phyloP scores from a whole-genome alignment of 1,140 invertebrate genomes.

The Scaptomyza pallida region DNA sequence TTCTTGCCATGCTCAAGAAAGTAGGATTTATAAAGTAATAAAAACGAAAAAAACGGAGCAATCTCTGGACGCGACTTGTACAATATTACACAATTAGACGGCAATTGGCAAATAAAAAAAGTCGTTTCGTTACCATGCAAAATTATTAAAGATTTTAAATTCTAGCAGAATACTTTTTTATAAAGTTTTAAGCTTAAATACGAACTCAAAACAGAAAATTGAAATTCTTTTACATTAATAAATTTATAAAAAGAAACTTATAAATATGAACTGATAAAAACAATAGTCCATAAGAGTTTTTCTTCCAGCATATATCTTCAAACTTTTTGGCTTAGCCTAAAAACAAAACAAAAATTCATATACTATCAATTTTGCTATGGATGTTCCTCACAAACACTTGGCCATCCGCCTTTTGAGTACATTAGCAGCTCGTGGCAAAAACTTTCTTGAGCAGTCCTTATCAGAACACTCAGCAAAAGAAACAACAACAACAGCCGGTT shows the following conservation, averaged over 20 bases:
- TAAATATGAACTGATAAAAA: too few relatives aligned
- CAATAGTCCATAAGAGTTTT: too few relatives aligned
- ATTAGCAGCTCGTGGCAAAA: constrained; percentile 20
- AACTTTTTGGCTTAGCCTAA: background rate
- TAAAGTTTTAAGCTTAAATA: too few relatives aligned
- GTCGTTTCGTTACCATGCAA: too few relatives aligned
- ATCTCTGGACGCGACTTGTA: background rate
- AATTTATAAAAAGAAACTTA: too few relatives aligned
- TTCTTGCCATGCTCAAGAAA: background rate
- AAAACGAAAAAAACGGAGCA: background rate
- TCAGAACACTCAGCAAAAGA: constrained; percentile 18
- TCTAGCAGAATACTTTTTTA: too few relatives aligned
- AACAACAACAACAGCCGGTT: background rate
- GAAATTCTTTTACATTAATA: too few relatives aligned
- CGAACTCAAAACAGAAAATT: too few relatives aligned
- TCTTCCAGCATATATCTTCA: background rate
- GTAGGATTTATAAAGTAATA: background rate
- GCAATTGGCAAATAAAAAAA: background rate
- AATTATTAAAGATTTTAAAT: background rate
- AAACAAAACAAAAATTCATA: background rate
- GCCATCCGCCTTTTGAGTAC: background rate
- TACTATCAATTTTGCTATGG: background rate
- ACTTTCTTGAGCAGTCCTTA: constrained; percentile 24
- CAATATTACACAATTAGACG: background rate
- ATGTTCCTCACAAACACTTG: constrained; percentile 13